These are phyloP conservation scores for Sipha maydis DNA, from an alignment of 2,888 invertebrate species.

Conservation along the genomic window DNA sequence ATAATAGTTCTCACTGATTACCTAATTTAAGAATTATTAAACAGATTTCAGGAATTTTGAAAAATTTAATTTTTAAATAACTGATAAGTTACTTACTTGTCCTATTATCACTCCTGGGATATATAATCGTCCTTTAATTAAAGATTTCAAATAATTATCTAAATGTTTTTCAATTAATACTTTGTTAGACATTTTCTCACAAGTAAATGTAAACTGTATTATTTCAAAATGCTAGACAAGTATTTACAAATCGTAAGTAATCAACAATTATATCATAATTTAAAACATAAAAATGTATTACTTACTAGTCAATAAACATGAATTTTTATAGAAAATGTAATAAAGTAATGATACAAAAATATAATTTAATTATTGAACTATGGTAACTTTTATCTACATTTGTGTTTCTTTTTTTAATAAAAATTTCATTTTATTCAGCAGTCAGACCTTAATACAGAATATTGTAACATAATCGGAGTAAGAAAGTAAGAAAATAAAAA, in stretches of 20 bases:
- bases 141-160: conserved; percentile 11
- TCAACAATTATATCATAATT: background rate
- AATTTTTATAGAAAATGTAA: background rate
- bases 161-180: conserved; percentile 54
- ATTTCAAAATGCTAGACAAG: conserved; percentile 32
- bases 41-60: background rate
- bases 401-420: no score
- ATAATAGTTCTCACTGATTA: conserved; percentile 41
- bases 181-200: conserved; percentile 29
- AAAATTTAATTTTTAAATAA: background rate
- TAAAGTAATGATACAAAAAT: background rate
- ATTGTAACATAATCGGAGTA: background rate
- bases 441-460: no score
- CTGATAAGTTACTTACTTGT: conserved; percentile 19
- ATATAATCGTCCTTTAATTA: background rate
- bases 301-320: background rate
- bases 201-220: background rate
- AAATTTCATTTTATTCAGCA: no score
- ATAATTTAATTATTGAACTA: no score
- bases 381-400: no score
- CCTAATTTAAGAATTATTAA: conserved; percentile 19
- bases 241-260: background rate
- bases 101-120: conserved; percentile 54
- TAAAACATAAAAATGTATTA: background rate
- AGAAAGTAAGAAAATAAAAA: background rate